These are phyloP conservation scores for Apodemia mormo DNA, from an alignment of 2,888 invertebrate species.

Conservation along the genomic window DNA sequence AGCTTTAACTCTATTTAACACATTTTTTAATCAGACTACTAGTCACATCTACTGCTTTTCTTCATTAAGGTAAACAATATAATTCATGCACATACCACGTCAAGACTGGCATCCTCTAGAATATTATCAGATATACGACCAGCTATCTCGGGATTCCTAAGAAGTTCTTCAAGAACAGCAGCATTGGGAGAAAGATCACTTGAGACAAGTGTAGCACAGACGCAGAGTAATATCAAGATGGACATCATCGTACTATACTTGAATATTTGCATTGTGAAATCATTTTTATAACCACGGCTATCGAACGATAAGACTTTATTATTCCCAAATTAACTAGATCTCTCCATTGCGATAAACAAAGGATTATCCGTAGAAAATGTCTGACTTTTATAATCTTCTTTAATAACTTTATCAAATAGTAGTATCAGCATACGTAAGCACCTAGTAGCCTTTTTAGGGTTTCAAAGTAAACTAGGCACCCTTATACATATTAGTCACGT, in stretches of 20 bases:
- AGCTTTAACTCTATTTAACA: too few species aligned
- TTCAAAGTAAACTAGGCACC: too few species aligned
- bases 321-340: neutral
- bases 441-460: too few species aligned
- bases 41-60: too few species aligned
- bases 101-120: slow-evolving; percentile 60
- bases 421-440: too few species aligned
- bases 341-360: slow-evolving; percentile 10
- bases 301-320: slow-evolving; percentile 16
- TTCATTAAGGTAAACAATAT: neutral
- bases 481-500: too few species aligned
- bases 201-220: slow-evolving; percentile 37
- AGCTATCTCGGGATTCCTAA: slow-evolving; percentile 38
- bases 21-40: too few species aligned
- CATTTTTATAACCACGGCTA: slow-evolving; percentile 19
- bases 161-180: slow-evolving; percentile 46
- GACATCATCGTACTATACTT: slow-evolving; percentile 37
- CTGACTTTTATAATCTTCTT: too few species aligned
- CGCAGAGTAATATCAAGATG: slow-evolving; percentile 34
- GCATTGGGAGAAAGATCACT: slow-evolving; percentile 47
- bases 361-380: too few species aligned
- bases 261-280: slow-evolving; percentile 20
- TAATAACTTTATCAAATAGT: too few species aligned
- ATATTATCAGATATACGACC: slow-evolving; percentile 54
- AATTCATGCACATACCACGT: slow-evolving; percentile 54